phyloP scores from a whole-genome alignment of 2,113 vertebrate genomes.

The Xyliphius kryptos region DNA sequence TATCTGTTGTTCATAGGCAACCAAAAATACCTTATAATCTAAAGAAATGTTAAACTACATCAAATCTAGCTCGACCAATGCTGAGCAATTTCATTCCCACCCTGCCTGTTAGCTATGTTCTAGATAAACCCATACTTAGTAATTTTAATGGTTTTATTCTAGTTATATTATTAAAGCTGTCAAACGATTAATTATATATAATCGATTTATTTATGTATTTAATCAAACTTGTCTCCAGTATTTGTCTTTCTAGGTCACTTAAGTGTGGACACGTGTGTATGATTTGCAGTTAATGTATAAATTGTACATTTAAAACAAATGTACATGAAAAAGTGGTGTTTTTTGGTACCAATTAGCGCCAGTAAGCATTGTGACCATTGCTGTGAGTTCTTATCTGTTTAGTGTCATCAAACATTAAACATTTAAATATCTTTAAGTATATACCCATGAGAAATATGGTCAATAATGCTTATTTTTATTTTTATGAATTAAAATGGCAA shows the following conservation, averaged over 20 bases:
- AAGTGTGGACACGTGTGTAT: too few species aligned
- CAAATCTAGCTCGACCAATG: not conserved
- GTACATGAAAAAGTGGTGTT: not conserved
- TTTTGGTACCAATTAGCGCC: not conserved
- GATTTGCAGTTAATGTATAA: not conserved
- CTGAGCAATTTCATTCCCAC: not conserved
- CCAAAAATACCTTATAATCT: too few species aligned
- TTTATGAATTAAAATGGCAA: not conserved
- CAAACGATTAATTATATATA: not conserved
- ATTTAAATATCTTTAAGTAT: not conserved
- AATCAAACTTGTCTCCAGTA: not conserved
- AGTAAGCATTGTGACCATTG: too few species aligned
- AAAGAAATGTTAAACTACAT: too few species aligned
- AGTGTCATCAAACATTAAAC: not conserved
- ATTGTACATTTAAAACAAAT: not conserved
- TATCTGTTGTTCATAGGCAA: too few species aligned
- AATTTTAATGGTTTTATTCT: not conserved
- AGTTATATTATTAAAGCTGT: not conserved
- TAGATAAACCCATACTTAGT: not conserved
- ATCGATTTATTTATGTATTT: not conserved
- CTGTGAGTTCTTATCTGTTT: too few species aligned
- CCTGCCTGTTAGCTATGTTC: not conserved
- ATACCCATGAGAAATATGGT: not conserved
- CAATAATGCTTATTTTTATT: not conserved
- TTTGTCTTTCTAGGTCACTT: too few species aligned